Conservation (phyloP, 1,140 invertebrate genomes). For the Zaprionus lachaisei region DNA sequence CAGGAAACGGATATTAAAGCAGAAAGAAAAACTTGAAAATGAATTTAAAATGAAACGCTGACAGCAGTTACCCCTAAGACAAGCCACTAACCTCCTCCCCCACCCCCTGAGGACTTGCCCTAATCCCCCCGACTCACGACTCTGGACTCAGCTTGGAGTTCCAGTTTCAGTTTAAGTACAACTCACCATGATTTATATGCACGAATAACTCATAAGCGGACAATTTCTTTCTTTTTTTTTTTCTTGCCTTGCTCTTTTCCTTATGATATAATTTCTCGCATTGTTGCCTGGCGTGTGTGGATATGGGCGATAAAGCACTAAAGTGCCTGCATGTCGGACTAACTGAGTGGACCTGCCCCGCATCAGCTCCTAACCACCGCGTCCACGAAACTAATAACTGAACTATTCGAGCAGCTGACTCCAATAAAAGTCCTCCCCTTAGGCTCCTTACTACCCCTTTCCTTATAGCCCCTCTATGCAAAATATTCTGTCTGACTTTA, state of each 20-base stretch:
- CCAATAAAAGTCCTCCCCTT: neutral
- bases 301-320: slow-evolving; percentile 64
- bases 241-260: neutral
- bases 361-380: neutral
- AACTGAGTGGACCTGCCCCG: neutral
- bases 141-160: neutral
- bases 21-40: slow-evolving; percentile 43
- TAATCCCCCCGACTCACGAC: slow-evolving; percentile 34
- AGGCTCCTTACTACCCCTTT: too few species aligned
- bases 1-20: slow-evolving; percentile 75
- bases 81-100: neutral
- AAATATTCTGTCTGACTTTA: neutral
- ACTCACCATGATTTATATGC: slow-evolving; percentile 42
- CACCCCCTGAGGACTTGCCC: neutral
- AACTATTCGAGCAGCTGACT: slow-evolving; percentile 17
- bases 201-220: slow-evolving; percentile 37
- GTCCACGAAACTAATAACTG: slow-evolving; percentile 38
- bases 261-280: slow-evolving; percentile 30
- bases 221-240: slow-evolving; percentile 13
- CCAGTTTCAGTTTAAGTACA: neutral
- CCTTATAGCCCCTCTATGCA: neutral
- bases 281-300: slow-evolving; percentile 23
- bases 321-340: slow-evolving; percentile 17
- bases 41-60: slow-evolving; percentile 57
- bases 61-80: slow-evolving; percentile 24